Evolutionary conservation across 2,113 vertebrate species (phyloP), one percentile per base, ranked within the genome.

Genomic region (Gavia stellata): DNA sequence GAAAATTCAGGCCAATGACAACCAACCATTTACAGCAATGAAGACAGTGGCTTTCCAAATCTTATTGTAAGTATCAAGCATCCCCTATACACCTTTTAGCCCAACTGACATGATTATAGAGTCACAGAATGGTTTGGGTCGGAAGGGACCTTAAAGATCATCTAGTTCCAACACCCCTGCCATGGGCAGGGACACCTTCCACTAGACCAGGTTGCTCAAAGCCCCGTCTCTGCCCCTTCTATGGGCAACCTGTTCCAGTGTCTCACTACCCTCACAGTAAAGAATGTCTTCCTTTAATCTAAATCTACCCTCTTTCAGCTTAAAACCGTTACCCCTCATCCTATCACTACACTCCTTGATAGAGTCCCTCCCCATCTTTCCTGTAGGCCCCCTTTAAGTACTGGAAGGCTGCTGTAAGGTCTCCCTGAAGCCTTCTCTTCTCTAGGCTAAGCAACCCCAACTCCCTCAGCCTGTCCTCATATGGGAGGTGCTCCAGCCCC

Each of bases 161-260:
- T 14, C 9, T 7, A 11, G 7, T 52, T 38, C 24, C 45, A 58
- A 10, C 1, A 8, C 26, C 18, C 1, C 11, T 77, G 36, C 45
- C 45, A 2, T 1, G 1, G 19, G 2, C 50, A 38, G 28, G 31
- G 21, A 31, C 34, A 31, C 3, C 14, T 63, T 25, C 25, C 10
- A 8, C 23, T 4, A 36, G 7, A 7, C 2, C 59, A 61, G 24
- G 59, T 38, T 38, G 59, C 59, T 36, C n/a, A 36, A 61, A 61
- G 24, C 59, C 24, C 3, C 10, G 5, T 36, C 59, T 36, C n/a
- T 24, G 17, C n/a, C 36, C 4, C 23, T 36, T 17, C 15, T 61
- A 23, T 36, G 23, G n/a, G n/a, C 23, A 61, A 61, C n/a, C 23
- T 61, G 58, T 36, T 25, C 58, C n/a, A 36, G n/a, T 36, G n/a